Evolutionary conservation across 2,888 invertebrate species (phyloP).

Genomic region (Sphecodes monilicornis): DNA sequence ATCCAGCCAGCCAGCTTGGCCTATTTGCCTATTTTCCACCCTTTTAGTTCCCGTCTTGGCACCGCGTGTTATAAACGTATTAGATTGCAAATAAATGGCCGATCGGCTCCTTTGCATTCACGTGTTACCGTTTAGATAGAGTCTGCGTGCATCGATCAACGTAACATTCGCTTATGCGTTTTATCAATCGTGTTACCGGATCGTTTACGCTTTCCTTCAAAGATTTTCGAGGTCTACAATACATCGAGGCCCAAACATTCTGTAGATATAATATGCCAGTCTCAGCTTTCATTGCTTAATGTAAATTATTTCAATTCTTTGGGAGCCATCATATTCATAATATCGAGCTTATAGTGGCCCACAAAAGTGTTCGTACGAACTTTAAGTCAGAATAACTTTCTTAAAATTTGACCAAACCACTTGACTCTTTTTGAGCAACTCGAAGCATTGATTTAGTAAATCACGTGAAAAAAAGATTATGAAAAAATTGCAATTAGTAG

Average conservation of each 20-base stretch:
- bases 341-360: no score
- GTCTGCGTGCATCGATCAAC: not conserved
- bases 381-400: no score
- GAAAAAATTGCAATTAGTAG: no score
- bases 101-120: not conserved
- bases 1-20: constrained; percentile 77
- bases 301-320: no score
- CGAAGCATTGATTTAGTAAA: no score
- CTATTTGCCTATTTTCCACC: constrained; percentile 81
- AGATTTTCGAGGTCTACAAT: not conserved
- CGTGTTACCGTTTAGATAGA: not conserved
- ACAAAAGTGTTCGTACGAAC: no score
- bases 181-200: not conserved
- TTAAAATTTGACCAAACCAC: no score
- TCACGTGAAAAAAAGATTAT: no score
- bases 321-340: no score
- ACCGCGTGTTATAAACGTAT: constrained; percentile 20
- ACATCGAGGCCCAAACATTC: not conserved
- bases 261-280: no score
- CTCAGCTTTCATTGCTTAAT: no score
- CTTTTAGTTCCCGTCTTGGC: constrained; percentile 59
- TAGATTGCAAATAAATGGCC: constrained; percentile 5
- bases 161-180: not conserved
- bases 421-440: no score
- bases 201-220: not conserved